Evolutionary conservation across 2,797 vertebrate species (phyloP).

Genomic region (Dallia pectoralis): DNA sequence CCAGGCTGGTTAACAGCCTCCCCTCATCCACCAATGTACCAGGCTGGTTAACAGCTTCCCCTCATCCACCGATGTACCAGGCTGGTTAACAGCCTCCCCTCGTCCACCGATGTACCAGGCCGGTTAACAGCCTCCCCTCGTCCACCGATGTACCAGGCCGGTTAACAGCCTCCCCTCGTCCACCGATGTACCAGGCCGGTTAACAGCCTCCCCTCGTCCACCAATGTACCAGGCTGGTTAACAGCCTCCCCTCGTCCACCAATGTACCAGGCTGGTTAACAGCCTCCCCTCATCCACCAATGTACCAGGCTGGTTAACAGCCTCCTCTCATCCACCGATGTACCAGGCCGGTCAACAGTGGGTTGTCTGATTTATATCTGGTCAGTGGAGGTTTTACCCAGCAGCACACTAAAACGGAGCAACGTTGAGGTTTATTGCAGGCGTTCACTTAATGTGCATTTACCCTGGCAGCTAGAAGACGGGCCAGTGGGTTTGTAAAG

Average conservation of each 20-base stretch:
- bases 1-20: slow-evolving; percentile 48
- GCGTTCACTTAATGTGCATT: slow-evolving; percentile 39
- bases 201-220: slow-evolving; percentile 47
- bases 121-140: slow-evolving; percentile 46
- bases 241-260: slow-evolving; percentile 48
- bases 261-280: slow-evolving; percentile 5
- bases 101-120: slow-evolving; percentile 8
- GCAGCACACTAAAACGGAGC: slow-evolving; percentile 7
- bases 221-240: slow-evolving; percentile 7
- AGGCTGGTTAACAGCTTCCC: slow-evolving; percentile 47
- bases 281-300: slow-evolving; percentile 46
- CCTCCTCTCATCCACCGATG: slow-evolving; percentile 16
- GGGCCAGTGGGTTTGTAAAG: slow-evolving; percentile 19
- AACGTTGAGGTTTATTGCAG: slow-evolving; percentile 39
- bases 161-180: slow-evolving; percentile 47
- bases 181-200: slow-evolving; percentile 5
- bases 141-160: slow-evolving; percentile 10
- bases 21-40: slow-evolving; percentile 6
- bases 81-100: slow-evolving; percentile 47
- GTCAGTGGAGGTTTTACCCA: slow-evolving; percentile 23
- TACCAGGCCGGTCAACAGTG: slow-evolving; percentile 6
- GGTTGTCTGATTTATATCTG: slow-evolving; percentile 33
- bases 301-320: slow-evolving; percentile 45
- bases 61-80: slow-evolving; percentile 8
- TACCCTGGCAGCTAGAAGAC: slow-evolving; percentile 40